These are phyloP conservation scores for Felis catus DNA, from an alignment of 2,113 vertebrate species.

Conservation along the genomic window F.catus_Fca126_mat1.0 CM031413.1:57223001-57223500, in stretches of 20 bases:
- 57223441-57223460: background rate
- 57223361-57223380: background rate
- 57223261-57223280: background rate
- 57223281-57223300: background rate
- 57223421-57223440: background rate
- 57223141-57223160: background rate
- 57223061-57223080: background rate
- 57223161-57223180: background rate
- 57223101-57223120: background rate
- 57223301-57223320: background rate
- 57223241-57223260: background rate
- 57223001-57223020: background rate
- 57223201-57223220: background rate
- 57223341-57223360: background rate
- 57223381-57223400: background rate
- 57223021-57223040: background rate
- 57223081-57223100: background rate
- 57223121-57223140: background rate
- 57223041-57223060: background rate
- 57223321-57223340: background rate
- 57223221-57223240: background rate
- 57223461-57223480: background rate
- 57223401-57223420: background rate
- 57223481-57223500: background rate
- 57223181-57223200: background rate